A percentile compares a stretch with the other conserved stretches of the same genome.
Evolutionary conservation across 2,797 vertebrate genomes (phyloP).

Genomic region (Urosaurus nigricauda): DNA sequence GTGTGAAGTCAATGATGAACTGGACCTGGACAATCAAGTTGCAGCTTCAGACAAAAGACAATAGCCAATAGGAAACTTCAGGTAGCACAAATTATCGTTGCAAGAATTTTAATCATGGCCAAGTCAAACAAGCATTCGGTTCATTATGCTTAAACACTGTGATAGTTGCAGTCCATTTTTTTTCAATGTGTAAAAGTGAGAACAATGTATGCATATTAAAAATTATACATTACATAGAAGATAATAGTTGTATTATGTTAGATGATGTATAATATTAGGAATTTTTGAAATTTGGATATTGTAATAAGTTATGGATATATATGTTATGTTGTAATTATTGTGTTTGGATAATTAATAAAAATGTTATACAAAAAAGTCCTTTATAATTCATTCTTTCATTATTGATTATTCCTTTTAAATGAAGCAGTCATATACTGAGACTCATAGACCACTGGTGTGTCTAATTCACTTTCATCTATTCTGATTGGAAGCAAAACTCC

Average conservation of each 20-base stretch:
- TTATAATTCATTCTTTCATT: neutral
- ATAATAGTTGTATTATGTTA: too few species aligned
- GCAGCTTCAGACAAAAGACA: neutral
- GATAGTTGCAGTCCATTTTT: neutral
- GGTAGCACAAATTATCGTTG: neutral
- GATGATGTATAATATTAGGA: too few species aligned
- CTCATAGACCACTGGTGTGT: neutral
- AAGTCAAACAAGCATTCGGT: neutral
- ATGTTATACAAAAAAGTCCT: too few species aligned
- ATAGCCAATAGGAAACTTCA: neutral
- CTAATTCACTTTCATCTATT: neutral
- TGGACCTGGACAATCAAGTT: neutral
- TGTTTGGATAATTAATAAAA: too few species aligned
- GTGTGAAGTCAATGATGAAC: neutral
- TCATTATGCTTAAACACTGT: neutral
- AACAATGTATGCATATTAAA: too few species aligned
- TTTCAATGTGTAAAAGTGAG: too few species aligned
- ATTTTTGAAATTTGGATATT: too few species aligned
- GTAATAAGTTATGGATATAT: too few species aligned
- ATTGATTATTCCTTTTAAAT: neutral
- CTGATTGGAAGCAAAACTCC: neutral
- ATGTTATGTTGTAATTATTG: too few species aligned
- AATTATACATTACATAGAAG: too few species aligned
- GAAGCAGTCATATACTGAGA: neutral
- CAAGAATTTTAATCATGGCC: neutral